These are phyloP conservation scores for Microcebus griseorufus DNA, from an alignment of 2,113 vertebrate species.

Conservation along the genomic window DNA sequence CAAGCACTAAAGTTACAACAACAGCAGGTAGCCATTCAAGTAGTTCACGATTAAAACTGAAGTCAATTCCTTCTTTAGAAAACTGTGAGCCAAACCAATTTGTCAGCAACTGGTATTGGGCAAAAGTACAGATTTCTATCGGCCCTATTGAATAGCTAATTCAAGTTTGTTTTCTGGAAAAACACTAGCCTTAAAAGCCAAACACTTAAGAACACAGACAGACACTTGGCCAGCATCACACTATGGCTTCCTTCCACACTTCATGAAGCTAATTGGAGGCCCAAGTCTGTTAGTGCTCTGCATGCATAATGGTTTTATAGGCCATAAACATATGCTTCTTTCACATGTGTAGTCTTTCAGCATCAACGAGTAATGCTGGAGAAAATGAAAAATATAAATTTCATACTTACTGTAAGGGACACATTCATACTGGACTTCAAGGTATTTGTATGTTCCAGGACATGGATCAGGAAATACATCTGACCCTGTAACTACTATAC, in stretches of 20 bases:
- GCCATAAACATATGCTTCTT: conserved; percentile 84
- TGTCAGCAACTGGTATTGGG: conserved; percentile 89
- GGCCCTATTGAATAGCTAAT: conserved; percentile 88
- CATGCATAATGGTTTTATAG: conserved; percentile 86
- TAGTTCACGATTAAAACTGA: conserved; percentile 83
- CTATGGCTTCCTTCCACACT: conserved; percentile 88
- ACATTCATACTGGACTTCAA: conserved; percentile 99
- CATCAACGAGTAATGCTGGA: conserved; percentile 78
- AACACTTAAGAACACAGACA: conserved; percentile 89
- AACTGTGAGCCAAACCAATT: conserved; percentile 89
- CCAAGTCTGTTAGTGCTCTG: conserved; percentile 84
- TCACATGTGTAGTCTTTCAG: conserved; percentile 80
- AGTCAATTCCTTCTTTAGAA: conserved; percentile 88
- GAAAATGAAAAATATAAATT: conserved; percentile 80
- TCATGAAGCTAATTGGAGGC: conserved; percentile 86
- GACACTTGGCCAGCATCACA: conserved; percentile 87
- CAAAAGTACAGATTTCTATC: conserved; percentile 89
- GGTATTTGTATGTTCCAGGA: conserved; percentile 99
- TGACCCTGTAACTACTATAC: conserved; percentile 98
- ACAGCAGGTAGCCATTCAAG: conserved; percentile 87
- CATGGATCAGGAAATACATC: conserved; percentile 99
- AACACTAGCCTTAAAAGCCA: conserved; percentile 88
- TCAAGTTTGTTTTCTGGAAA: conserved; percentile 89
- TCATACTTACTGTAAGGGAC: conserved; percentile 99
- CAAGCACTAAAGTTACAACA: conserved; percentile 78